Evolutionary conservation across 2,797 vertebrate genomes (phyloP).

Genomic region (Pipistrellus pygmaeus): DNA sequence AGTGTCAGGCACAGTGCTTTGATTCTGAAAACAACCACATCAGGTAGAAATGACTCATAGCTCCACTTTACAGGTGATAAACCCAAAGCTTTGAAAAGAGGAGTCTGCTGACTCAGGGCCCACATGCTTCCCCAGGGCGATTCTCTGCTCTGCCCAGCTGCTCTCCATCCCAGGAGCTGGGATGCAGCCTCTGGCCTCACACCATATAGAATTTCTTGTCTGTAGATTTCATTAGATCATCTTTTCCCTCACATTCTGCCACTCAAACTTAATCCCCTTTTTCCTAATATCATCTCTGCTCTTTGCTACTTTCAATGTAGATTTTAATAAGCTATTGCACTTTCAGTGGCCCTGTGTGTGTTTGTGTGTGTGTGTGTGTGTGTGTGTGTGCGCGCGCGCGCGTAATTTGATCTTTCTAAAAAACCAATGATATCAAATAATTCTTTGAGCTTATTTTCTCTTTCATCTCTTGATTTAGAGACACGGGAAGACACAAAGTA

Average conservation of each 20-base stretch:
- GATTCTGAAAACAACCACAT: neutral
- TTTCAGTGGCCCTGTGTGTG: neutral
- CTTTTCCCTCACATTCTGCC: neutral
- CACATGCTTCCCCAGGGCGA: neutral
- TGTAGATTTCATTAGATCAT: neutral
- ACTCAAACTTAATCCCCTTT: neutral
- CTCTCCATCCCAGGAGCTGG: neutral
- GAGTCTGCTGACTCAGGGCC: neutral
- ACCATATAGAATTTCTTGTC: neutral
- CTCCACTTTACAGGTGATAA: neutral
- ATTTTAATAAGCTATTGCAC: neutral
- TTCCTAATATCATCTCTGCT: neutral
- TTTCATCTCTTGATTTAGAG: neutral
- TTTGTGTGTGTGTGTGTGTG: too few relatives aligned
- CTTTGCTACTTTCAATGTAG: neutral
- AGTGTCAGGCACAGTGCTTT: neutral
- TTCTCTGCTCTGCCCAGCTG: neutral
- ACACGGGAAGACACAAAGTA: neutral
- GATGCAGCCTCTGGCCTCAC: neutral
- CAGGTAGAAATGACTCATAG: neutral
- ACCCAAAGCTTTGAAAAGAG: neutral
- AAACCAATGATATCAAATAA: neutral
- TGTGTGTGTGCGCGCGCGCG: too few relatives aligned
- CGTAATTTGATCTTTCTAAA: neutral
- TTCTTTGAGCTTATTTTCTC: constrained; percentile 2